Evolutionary conservation across 2,888 invertebrate species (phyloP).

Genomic region (Ernsta delagoae): DNA sequence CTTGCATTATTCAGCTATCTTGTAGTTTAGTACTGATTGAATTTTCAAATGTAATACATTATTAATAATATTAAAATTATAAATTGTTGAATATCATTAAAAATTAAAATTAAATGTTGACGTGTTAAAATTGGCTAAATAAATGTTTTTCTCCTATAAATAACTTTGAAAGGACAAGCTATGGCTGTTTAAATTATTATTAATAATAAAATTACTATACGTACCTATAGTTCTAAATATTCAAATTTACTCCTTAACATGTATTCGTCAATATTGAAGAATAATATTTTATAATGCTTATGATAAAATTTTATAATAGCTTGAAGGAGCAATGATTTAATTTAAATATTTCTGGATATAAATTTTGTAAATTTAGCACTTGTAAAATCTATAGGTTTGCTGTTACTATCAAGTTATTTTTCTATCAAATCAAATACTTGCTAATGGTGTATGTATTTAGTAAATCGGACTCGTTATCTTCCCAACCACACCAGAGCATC

Average conservation of each 20-base stretch:
- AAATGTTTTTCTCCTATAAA: conserved; percentile 40
- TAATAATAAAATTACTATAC: neutral
- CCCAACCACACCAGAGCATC: too few species aligned
- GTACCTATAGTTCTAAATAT: conserved; percentile 30
- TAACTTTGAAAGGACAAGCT: conserved; percentile 47
- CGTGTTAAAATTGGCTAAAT: conserved; percentile 50
- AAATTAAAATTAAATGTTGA: conserved; percentile 43
- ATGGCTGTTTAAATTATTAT: conserved; percentile 47
- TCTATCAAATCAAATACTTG: too few species aligned
- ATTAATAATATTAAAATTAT: conserved; percentile 36
- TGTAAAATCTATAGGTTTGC: too few species aligned
- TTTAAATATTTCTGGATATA: too few species aligned
- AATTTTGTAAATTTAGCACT: too few species aligned
- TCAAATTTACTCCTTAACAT: conserved; percentile 31
- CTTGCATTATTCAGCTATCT: conserved; percentile 72
- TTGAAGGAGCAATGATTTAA: too few species aligned
- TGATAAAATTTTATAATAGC: too few species aligned
- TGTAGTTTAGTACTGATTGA: conserved; percentile 59
- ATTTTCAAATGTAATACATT: conserved; percentile 40
- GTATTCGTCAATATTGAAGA: conserved; percentile 24
- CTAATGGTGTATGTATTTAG: too few species aligned
- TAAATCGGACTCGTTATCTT: too few species aligned
- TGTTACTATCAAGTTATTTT: too few species aligned
- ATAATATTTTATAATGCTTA: too few species aligned
- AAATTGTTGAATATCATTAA: conserved; percentile 53